Conservation (phyloP, 2,888 invertebrate genomes). For the Sphinx pinastri region DNA sequence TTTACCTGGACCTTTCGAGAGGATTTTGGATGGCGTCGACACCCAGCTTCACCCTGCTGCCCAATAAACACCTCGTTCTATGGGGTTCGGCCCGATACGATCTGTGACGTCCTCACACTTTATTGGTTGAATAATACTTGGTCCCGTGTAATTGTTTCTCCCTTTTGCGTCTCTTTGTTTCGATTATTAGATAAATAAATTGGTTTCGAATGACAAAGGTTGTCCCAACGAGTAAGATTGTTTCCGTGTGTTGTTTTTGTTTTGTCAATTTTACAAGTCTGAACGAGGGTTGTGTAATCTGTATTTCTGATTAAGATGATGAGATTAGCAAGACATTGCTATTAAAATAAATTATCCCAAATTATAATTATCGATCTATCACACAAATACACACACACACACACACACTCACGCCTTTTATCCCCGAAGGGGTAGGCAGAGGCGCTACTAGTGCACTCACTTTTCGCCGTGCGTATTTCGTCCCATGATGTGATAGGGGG, state of each 20-base stretch:
- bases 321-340: background rate
- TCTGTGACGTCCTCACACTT: constrained; percentile 54
- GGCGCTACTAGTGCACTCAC: too few species aligned
- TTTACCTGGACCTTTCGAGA: constrained; percentile 35
- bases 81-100: constrained; percentile 58
- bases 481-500: too few species aligned
- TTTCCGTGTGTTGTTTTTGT: background rate
- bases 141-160: constrained; percentile 58
- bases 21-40: constrained; percentile 33
- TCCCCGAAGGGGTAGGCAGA: too few species aligned
- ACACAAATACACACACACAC: too few species aligned
- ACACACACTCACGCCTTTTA: too few species aligned
- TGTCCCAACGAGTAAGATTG: background rate
- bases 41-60: constrained; percentile 47
- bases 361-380: too few species aligned
- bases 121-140: constrained; percentile 59
- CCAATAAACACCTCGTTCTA: constrained; percentile 66
- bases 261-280: background rate
- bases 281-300: background rate
- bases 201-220: background rate
- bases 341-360: background rate
- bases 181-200: constrained; percentile 45
- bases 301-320: background rate
- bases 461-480: too few species aligned
- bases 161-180: constrained; percentile 51